Base-by-base conservation (phyloP, 2,797 vertebrate species). In the Distichodus sexfasciatus region DNA sequence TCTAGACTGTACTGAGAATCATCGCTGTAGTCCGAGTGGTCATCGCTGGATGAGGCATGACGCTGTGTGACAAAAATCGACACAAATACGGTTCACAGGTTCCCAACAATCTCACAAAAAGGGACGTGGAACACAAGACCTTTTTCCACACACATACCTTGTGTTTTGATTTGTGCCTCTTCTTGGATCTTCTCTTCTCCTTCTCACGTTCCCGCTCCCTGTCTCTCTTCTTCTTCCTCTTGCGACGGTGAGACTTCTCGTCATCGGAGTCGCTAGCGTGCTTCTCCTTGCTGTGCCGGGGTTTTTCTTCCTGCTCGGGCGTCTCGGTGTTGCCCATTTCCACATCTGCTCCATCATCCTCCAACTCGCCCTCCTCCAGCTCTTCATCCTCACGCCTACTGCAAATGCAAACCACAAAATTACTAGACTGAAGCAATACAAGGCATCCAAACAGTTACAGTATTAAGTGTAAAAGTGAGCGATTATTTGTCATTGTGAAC, bases 151-250 rank as follows among this genome's bases (percentile, higher is more conserved):
- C 3, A 47, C 88, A 75, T 82, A 98, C 96, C 88, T 97, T 98
- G 83, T 98, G 95, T 76, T 96, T 97, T 23, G 96, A 96, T 86
- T 94, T 98, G 73, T 95, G 91, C 75, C 96, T 96, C 76, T 96
- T 98, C 86, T 97, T 98, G 0, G 94, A 78, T 38, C 95, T 89
- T 76, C 95, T 93, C 80, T 98, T 98, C 82, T 97, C 95, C 6
- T 94, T 89, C 70, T 96, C 94, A 17, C 93, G 81, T 72, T 96
- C 94, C 17, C 93, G 81, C 65, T 98, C 95, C 51, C 88, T 82
- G 72, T 98, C 93, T 77, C 93, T 96, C 86, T 93, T 93, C 17
- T 94, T 90, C 61, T 97, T 98, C 66, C 94, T 89, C 68, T 95
- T 96, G 33, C 94, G 90, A 2, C 96, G 87, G 71, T 97, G 95